A percentile compares a stretch with the other conserved stretches of the same genome.
These are phyloP conservation scores for Chloropsis cyanopogon DNA, from an alignment of 2,113 vertebrate genomes.

Conservation along the genomic window DNA sequence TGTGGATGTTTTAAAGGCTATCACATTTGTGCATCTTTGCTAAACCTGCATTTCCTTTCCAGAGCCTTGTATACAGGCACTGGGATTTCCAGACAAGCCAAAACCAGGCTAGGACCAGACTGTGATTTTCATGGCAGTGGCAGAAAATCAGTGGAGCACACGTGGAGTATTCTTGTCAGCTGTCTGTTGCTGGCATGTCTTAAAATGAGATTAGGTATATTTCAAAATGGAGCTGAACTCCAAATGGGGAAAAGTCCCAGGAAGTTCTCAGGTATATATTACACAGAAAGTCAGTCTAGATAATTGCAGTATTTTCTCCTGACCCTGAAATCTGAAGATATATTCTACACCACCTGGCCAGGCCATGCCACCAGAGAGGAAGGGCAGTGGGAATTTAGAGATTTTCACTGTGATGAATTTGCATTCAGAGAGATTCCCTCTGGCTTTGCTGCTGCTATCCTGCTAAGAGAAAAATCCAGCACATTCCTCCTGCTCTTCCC, in stretches of 20 bases:
- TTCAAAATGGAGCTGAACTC: neutral
- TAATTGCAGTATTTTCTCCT: neutral
- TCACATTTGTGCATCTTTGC: neutral
- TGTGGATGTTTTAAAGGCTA: neutral
- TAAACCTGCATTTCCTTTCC: neutral
- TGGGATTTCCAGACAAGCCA: neutral
- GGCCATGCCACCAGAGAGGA: neutral
- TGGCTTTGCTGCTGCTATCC: neutral
- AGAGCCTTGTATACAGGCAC: neutral
- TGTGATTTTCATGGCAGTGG: neutral
- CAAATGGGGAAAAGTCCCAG: neutral
- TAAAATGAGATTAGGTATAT: neutral
- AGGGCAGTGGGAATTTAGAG: neutral
- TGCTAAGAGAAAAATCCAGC: neutral
- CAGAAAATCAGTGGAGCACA: neutral
- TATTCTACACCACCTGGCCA: neutral
- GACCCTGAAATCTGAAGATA: neutral
- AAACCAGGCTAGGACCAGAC: neutral
- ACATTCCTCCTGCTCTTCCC: neutral
- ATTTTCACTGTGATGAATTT: neutral
- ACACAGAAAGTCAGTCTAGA: neutral
- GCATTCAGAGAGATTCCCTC: neutral
- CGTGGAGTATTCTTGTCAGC: neutral
- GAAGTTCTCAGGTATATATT: neutral
- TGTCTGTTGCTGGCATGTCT: neutral